These are phyloP conservation scores for Bursaphelenchus mucronatus DNA, from an alignment of 1,140 invertebrate species.

Conservation along the genomic window DNA sequence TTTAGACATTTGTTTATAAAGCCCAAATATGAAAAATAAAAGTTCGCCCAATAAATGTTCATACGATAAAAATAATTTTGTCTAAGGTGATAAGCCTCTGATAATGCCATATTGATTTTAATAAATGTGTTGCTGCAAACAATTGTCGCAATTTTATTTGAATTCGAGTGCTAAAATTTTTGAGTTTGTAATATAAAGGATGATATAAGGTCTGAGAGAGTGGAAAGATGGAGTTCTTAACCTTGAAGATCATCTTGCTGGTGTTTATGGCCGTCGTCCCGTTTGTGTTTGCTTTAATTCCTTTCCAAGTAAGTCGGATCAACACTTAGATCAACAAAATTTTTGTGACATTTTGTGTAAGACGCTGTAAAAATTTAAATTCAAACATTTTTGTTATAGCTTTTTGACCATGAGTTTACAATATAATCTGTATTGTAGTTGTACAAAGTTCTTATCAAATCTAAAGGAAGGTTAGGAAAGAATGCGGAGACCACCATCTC, in stretches of 20 bases:
- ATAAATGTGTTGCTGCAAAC: too few species aligned
- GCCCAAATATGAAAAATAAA: too few species aligned
- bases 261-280: slow-evolving; percentile 15
- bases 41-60: too few species aligned
- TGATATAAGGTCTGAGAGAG: too few species aligned
- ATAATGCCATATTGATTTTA: too few species aligned
- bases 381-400: neutral
- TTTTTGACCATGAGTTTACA: slow-evolving; percentile 1
- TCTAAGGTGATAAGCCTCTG: too few species aligned
- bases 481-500: slow-evolving; percentile 4
- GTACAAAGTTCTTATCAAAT: neutral
- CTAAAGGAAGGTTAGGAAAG: slow-evolving; percentile 13
- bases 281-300: slow-evolving; percentile 20
- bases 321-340: neutral
- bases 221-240: neutral
- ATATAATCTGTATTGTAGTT: slow-evolving; percentile 20
- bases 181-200: too few species aligned
- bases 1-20: too few species aligned
- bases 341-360: neutral
- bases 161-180: too few species aligned
- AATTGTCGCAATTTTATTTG: too few species aligned
- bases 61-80: too few species aligned
- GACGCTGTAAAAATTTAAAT: neutral
- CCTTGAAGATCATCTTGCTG: slow-evolving; percentile 17
- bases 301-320: slow-evolving; percentile 15